phyloP scores from a whole-genome alignment of 2,888 invertebrate species.

The Archips crataeganus region DNA sequence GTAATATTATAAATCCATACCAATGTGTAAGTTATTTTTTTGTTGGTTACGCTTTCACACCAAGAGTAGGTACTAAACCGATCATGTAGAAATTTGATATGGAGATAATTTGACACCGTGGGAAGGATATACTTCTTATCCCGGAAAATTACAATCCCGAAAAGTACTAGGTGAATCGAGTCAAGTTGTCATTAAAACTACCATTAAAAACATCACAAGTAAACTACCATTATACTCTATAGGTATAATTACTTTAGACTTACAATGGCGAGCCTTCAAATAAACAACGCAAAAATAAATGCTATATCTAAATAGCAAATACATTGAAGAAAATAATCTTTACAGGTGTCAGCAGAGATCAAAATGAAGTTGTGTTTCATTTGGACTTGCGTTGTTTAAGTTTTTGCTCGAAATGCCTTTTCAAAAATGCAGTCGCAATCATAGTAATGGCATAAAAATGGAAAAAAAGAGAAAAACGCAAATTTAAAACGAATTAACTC shows the following conservation, averaged over 20 bases:
- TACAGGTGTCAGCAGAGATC: not conserved
- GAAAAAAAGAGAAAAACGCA: not conserved
- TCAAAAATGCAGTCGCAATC: conserved; percentile 35
- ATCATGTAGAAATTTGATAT: too few relatives aligned
- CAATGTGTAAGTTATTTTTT: too few relatives aligned
- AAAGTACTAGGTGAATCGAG: too few relatives aligned
- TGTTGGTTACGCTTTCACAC: too few relatives aligned
- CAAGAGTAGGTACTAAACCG: too few relatives aligned
- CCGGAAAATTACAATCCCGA: too few relatives aligned
- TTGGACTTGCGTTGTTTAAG: not conserved
- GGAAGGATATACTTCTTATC: too few relatives aligned
- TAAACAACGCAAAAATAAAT: not conserved
- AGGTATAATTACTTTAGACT: not conserved
- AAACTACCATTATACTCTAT: not conserved
- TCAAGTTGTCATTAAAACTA: not conserved
- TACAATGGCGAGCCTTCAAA: not conserved
- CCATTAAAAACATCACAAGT: not conserved
- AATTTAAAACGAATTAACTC: not conserved
- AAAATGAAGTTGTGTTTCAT: not conserved
- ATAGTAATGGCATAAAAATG: conserved; percentile 35
- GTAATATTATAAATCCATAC: too few relatives aligned
- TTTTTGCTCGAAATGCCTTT: not conserved
- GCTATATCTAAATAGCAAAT: not conserved
- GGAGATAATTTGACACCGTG: too few relatives aligned
- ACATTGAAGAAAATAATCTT: not conserved